A percentile compares a stretch with the other conserved stretches of the same genome.
Conservation (phyloP, 2,797 vertebrate genomes). For the Tamandua tetradactyla region DNA sequence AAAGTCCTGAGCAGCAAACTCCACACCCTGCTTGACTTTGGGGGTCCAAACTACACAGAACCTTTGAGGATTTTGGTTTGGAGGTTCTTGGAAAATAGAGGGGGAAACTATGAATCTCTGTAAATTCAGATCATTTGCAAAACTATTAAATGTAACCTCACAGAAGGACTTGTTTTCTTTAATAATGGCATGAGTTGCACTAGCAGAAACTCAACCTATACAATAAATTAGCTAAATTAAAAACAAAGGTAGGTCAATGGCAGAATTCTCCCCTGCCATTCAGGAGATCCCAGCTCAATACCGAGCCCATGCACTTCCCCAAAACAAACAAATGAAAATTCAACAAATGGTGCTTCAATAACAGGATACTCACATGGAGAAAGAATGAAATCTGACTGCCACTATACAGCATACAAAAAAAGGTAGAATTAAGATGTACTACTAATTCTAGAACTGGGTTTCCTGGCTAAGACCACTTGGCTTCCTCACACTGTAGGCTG, state of each 20-base stretch:
- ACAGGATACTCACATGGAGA: too few relatives aligned
- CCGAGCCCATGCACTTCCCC: too few relatives aligned
- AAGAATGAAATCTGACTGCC: too few relatives aligned
- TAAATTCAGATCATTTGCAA: slow-evolving; percentile 32
- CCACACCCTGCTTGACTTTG: neutral
- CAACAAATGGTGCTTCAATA: too few relatives aligned
- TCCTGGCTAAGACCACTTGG: neutral
- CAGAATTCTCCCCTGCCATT: too few relatives aligned
- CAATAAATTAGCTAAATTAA: neutral
- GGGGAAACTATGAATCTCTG: neutral
- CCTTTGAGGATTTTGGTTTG: neutral
- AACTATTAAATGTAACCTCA: neutral
- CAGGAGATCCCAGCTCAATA: too few relatives aligned
- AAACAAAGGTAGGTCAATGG: too few relatives aligned
- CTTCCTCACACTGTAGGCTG: neutral
- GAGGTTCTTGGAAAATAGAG: neutral
- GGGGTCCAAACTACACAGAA: neutral
- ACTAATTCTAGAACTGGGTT: neutral
- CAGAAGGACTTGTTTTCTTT: neutral
- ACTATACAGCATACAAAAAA: too few relatives aligned
- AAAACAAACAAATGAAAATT: too few relatives aligned
- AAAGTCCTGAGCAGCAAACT: neutral
- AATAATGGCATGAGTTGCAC: neutral
- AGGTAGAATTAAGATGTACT: neutral
- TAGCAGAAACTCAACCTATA: neutral